phyloP scores from a whole-genome alignment of 2,113 vertebrate species.

The Zeus faber region DNA sequence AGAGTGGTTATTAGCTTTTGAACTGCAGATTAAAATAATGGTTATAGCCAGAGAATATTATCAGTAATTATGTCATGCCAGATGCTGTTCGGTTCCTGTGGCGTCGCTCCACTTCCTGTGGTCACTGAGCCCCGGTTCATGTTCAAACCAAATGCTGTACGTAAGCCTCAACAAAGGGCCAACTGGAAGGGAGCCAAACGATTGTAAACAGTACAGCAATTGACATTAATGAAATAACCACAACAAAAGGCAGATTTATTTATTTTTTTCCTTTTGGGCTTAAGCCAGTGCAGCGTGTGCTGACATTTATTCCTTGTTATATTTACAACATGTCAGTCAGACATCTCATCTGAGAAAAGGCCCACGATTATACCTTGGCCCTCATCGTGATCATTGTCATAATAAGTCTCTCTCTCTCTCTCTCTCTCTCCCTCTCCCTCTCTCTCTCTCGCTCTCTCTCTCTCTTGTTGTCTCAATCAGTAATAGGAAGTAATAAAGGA shows the following conservation, averaged over 20 bases:
- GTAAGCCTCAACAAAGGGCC: conserved; percentile 47
- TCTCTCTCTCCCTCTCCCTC: conserved; percentile 8
- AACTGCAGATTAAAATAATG: conserved; percentile 53
- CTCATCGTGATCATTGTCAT: conserved; percentile 35
- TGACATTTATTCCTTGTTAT: conserved; percentile 69
- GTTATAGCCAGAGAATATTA: conserved; percentile 40
- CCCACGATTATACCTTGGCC: conserved; percentile 59
- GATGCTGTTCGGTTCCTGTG: conserved; percentile 56
- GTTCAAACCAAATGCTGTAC: conserved; percentile 46
- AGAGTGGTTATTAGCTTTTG: background rate
- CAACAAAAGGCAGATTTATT: conserved; percentile 64
- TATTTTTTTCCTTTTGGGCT: conserved; percentile 50
- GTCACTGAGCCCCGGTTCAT: conserved; percentile 36
- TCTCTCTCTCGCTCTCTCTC: too few species aligned
- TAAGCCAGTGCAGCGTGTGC: conserved; percentile 47
- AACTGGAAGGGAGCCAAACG: conserved; percentile 58
- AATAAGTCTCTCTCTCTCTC: conserved; percentile 15
- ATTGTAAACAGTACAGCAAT: conserved; percentile 65
- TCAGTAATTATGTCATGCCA: conserved; percentile 52
- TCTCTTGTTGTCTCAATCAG: too few species aligned
- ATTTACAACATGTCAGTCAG: conserved; percentile 68
- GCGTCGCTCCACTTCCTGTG: conserved; percentile 45
- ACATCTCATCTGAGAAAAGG: conserved; percentile 66
- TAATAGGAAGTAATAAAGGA: too few species aligned
- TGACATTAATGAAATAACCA: conserved; percentile 69